Percentiles rank a stretch among this genome's conserved stretches.
phyloP scores from a whole-genome alignment of 2,797 vertebrate species.

The Mormyrus hasselquistii region DNA sequence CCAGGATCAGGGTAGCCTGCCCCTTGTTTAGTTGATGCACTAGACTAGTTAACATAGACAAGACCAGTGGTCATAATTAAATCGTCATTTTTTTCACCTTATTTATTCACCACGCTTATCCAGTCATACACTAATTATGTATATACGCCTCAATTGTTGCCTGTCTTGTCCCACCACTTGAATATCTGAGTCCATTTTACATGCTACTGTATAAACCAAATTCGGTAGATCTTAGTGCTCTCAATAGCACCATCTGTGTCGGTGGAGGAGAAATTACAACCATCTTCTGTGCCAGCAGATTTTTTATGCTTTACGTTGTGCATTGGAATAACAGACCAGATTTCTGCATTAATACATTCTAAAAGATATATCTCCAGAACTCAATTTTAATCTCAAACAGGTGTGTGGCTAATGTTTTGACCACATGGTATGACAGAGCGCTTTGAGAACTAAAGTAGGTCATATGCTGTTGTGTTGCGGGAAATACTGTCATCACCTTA shows the following conservation, averaged over 20 bases:
- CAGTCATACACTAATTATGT: background rate
- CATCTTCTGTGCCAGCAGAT: background rate
- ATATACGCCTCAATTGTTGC: background rate
- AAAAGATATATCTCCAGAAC: background rate
- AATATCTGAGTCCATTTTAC: background rate
- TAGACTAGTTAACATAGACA: background rate
- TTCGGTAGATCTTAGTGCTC: background rate
- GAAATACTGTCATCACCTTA: background rate
- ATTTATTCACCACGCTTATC: background rate
- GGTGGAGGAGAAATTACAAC: constrained; percentile 1
- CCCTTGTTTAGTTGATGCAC: background rate
- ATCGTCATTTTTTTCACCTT: background rate
- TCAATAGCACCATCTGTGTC: background rate
- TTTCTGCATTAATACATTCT: constrained; percentile 8
- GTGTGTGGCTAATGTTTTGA: background rate
- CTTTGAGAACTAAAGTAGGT: background rate
- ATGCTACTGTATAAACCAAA: background rate
- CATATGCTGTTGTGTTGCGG: background rate
- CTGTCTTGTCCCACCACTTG: background rate
- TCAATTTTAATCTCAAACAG: constrained; percentile 4
- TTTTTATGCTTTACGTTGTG: background rate
- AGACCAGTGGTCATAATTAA: background rate
- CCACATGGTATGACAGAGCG: background rate
- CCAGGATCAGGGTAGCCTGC: background rate
- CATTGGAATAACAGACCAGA: constrained; percentile 2